Evolutionary conservation across 1,140 invertebrate genomes (phyloP).

Genomic region (Belonocnema kinseyi): DNA sequence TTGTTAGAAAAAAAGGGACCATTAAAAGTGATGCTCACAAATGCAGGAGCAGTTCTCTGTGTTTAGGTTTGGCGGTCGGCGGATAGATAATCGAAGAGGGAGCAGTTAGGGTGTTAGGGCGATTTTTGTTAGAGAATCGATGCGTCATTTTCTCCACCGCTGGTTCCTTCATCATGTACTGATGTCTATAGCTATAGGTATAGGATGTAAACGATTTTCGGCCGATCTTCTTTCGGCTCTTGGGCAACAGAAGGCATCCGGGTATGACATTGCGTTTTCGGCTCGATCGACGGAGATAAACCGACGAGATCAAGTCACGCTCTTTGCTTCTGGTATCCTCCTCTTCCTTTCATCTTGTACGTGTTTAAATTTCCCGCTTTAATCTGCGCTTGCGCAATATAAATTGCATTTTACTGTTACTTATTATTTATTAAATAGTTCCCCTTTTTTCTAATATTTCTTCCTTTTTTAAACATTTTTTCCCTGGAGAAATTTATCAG

Average conservation of each 20-base stretch:
- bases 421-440: neutral
- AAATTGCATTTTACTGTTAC: neutral
- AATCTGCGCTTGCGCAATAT: neutral
- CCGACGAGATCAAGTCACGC: conserved; percentile 41
- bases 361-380: conserved; percentile 1
- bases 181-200: conserved; percentile 17
- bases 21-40: conserved; percentile 12
- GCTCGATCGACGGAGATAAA: conserved; percentile 37
- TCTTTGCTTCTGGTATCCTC: conserved; percentile 34
- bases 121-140: conserved; percentile 42
- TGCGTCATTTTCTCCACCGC: conserved; percentile 50
- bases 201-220: conserved; percentile 38
- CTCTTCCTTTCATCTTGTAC: conserved; percentile 4
- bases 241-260: conserved; percentile 65
- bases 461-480: neutral
- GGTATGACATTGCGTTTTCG: conserved; percentile 68
- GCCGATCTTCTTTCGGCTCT: conserved; percentile 39
- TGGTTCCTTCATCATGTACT: conserved; percentile 16
- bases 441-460: neutral
- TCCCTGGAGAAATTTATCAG: too few relatives aligned
- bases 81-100: conserved; percentile 22
- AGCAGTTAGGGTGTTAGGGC: conserved; percentile 30
- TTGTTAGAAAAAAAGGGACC: conserved; percentile 4
- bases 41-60: conserved; percentile 3
- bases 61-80: conserved; percentile 6